Evolutionary conservation across 1,140 invertebrate species (phyloP).

Genomic region (Hyposmocoma kahamanoa): DNA sequence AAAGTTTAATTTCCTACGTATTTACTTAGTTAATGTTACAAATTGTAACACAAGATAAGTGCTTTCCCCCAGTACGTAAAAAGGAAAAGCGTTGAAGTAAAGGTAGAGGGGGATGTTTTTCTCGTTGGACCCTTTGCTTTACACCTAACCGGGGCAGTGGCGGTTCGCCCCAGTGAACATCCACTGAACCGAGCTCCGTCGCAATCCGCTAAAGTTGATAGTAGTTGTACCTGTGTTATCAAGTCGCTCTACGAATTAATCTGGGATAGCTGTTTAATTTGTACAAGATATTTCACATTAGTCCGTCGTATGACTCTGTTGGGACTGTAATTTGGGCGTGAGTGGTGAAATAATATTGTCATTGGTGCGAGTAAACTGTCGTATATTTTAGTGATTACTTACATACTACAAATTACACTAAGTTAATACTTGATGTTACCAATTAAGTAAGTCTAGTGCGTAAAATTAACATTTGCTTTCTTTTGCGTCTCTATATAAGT

Average conservation of each 20-base stretch:
- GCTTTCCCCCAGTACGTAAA: too few relatives aligned
- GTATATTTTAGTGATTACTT: too few relatives aligned
- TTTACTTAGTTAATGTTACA: too few relatives aligned
- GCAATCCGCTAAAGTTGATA: conserved; percentile 15
- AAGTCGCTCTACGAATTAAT: conserved; percentile 6
- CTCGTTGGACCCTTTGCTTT: conserved; percentile 36
- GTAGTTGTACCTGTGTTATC: conserved; percentile 15
- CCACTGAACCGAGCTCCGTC: conserved; percentile 31
- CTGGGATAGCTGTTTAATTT: conserved; percentile 6
- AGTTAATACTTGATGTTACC: too few relatives aligned
- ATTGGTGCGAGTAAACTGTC: too few relatives aligned
- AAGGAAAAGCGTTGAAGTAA: conserved; percentile 30
- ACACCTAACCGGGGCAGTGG: conserved; percentile 41
- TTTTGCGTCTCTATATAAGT: conserved; percentile 63
- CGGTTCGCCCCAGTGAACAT: conserved; percentile 29
- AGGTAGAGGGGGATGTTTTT: conserved; percentile 34
- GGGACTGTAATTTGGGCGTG: too few relatives aligned
- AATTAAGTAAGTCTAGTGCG: background rate
- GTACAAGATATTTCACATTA: background rate
- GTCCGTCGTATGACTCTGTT: background rate
- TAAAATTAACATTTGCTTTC: conserved; percentile 65
- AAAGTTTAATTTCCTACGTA: too few relatives aligned
- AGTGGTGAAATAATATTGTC: too few relatives aligned
- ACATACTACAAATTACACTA: too few relatives aligned
- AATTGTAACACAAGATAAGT: too few relatives aligned